Base-by-base conservation (phyloP, 2,797 vertebrate species). In the Menidia menidia region DNA sequence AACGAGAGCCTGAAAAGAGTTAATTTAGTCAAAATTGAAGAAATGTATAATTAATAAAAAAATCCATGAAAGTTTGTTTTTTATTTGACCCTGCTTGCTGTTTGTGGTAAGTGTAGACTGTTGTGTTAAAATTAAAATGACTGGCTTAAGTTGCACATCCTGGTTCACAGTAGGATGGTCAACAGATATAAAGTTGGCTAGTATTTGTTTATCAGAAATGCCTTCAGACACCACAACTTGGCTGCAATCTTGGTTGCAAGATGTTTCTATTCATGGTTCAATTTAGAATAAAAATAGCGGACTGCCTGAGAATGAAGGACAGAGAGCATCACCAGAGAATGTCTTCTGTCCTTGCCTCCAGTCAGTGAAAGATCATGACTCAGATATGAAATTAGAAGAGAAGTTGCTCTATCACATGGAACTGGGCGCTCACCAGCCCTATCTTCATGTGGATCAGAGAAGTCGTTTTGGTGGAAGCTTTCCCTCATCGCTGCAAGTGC, bases 281-380 rank as follows among this genome's bases (percentile, higher is more conserved):
- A 82, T 42, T 66, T 42, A 61, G 47, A 80, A 61, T 64, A 61
- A 81, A 32, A 7, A 6, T 15, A 53, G 63, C 60, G 68, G 74
- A 78, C 25, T 55, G 55, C 60, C 56, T 66, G 62, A 67, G 71
- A 60, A 70, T 69, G 64, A 83, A 79, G 69, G 74, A 50, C 74
- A 80, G 55, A 80, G 73, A 75, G 79, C 60, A 12, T 7, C 33
- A 76, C 53, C 55, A 60, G 10, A 87, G 69, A 65, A 73, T 75
- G 32, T 42, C 64, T 51, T 67, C 44, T 82, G 77, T 71, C 74
- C 81, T 84, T 79, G 67, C 77, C 84, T 85, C 69, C 14, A 73
- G 88, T 77, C 75, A 84, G 54, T 50, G 61, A 69, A 56, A 79
- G 68, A 77, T 65, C 59, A 82, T 77, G 79, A 84, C 60, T 85